A percentile compares a stretch with the other conserved stretches of the same genome.
phyloP scores from a whole-genome alignment of 2,797 vertebrate genomes.

The Sebastes variabilis region DNA sequence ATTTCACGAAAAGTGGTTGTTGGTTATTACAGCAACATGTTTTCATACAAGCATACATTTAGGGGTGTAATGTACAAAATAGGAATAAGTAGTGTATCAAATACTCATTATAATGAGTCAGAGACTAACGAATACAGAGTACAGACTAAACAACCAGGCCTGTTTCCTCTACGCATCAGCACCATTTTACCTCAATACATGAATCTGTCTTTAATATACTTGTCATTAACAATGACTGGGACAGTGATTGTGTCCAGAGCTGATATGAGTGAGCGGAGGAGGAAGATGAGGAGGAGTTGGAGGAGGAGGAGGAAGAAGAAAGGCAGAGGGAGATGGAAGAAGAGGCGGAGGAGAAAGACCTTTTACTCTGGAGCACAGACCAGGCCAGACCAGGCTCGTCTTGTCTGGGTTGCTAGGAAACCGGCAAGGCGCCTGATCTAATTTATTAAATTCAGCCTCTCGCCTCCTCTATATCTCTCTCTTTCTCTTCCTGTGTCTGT shows the following conservation, averaged over 20 bases:
- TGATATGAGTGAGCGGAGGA: conserved; percentile 26
- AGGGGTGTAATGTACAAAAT: not conserved
- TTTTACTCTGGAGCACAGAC: conserved; percentile 73
- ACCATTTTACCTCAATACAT: conserved; percentile 1
- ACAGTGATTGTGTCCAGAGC: conserved; percentile 17
- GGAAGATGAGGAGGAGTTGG: not conserved
- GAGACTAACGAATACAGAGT: not conserved
- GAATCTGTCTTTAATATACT: conserved; percentile 21
- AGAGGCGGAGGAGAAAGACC: conserved; percentile 59
- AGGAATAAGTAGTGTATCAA: not conserved
- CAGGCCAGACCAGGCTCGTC: conserved; percentile 76
- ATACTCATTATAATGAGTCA: not conserved
- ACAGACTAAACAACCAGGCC: not conserved
- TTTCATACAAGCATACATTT: not conserved
- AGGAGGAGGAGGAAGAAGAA: conserved; percentile 18
- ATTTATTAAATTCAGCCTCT: conserved; percentile 84
- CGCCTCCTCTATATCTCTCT: conserved; percentile 65
- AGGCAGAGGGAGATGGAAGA: conserved; percentile 18
- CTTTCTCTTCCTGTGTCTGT: conserved; percentile 61
- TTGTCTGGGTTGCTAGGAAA: conserved; percentile 85
- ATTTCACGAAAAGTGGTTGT: not conserved
- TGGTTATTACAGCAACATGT: not conserved
- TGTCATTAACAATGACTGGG: conserved; percentile 4
- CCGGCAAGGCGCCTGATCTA: conserved; percentile 80
- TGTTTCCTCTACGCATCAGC: not conserved